Evolutionary conservation across 2,888 invertebrate species (phyloP).

Genomic region (Chorisops tibialis): DNA sequence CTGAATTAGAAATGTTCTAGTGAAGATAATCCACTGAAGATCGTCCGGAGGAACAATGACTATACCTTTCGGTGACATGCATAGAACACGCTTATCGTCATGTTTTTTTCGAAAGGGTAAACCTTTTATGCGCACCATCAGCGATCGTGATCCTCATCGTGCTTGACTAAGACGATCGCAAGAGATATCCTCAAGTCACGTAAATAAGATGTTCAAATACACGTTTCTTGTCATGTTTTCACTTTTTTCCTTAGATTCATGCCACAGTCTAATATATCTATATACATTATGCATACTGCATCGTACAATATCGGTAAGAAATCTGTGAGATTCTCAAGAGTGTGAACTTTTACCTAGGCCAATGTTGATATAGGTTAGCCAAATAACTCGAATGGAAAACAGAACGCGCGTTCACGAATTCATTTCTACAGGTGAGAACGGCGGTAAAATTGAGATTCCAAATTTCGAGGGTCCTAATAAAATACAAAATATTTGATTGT

Average conservation of each 20-base stretch:
- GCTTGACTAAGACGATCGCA: neutral
- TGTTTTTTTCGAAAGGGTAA: neutral
- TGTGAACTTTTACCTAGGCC: conserved; percentile 11
- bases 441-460: too few relatives aligned
- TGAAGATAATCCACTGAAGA: too few relatives aligned
- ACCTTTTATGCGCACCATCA: neutral
- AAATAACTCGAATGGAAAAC: too few relatives aligned
- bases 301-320: neutral
- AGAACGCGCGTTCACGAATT: too few relatives aligned
- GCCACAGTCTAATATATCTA: neutral
- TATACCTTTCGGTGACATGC: neutral
- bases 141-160: conserved; percentile 6
- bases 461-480: too few relatives aligned
- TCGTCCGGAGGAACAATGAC: neutral
- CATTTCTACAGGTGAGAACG: too few relatives aligned
- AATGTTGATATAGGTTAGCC: too few relatives aligned
- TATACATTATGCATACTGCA: neutral
- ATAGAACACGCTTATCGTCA: too few relatives aligned
- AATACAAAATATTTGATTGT: too few relatives aligned
- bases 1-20: too few relatives aligned
- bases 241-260: neutral
- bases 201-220: conserved; percentile 8
- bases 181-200: neutral
- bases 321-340: neutral
- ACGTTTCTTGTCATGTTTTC: conserved; percentile 2